phyloP scores from a whole-genome alignment of 2,888 invertebrate species.

The Cephus pulcher region DNA sequence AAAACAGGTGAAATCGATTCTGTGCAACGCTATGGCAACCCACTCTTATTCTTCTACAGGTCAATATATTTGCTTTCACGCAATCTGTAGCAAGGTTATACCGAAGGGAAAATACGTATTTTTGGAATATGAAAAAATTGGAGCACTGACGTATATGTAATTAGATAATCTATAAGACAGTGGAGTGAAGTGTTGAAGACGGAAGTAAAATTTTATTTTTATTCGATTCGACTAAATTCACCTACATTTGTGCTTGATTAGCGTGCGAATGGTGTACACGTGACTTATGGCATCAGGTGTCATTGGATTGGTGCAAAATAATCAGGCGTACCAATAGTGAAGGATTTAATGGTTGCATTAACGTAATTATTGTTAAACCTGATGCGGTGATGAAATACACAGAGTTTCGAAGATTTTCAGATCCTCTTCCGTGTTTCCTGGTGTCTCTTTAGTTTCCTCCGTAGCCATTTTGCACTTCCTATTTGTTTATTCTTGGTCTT shows the following conservation, averaged over 20 bases:
- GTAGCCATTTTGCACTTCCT: conserved; percentile 30
- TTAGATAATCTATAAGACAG: neutral
- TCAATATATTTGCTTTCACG: conserved; percentile 44
- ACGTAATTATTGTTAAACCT: conserved; percentile 61
- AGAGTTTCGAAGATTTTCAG: conserved; percentile 81
- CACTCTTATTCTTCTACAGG: conserved; percentile 42
- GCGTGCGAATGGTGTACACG: neutral
- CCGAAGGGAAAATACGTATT: conserved; percentile 1
- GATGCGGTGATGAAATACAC: conserved; percentile 71
- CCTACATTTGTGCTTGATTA: neutral
- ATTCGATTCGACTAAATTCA: neutral
- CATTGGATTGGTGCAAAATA: neutral
- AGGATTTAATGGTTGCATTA: neutral
- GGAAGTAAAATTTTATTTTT: neutral
- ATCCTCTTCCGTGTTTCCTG: conserved; percentile 74
- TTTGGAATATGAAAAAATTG: no score
- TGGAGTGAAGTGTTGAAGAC: neutral
- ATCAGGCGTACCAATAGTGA: neutral
- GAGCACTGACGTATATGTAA: neutral
- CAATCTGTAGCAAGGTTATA: conserved; percentile 6
- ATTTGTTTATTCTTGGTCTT: conserved; percentile 4
- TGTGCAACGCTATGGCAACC: conserved; percentile 56
- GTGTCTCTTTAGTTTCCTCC: conserved; percentile 46
- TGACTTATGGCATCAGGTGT: neutral
- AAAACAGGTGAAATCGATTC: conserved; percentile 48